phyloP scores from a whole-genome alignment of 2,888 invertebrate genomes.

The Sphaeridia pumilis region DNA sequence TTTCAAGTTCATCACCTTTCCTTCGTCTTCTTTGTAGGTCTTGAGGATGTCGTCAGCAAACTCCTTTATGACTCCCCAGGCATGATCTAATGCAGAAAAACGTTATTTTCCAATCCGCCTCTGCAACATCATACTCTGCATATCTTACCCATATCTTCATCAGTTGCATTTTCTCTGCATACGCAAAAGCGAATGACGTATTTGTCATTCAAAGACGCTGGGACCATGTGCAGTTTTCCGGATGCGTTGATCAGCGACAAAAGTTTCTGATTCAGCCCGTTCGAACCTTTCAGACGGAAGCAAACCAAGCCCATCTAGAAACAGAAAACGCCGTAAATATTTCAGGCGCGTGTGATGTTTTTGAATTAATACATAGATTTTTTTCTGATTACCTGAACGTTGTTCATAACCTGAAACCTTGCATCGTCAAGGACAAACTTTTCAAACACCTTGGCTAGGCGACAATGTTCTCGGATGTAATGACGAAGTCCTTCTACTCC shows the following conservation, averaged over 20 bases:
- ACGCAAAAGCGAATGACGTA: constrained; percentile 71
- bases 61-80: constrained; percentile 51
- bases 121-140: not conserved
- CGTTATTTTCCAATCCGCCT: not conserved
- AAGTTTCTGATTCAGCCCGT: constrained; percentile 61
- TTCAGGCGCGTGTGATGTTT: not conserved
- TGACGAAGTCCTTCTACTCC: constrained; percentile 56
- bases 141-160: constrained; percentile 40
- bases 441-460: constrained; percentile 82
- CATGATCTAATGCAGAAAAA: constrained; percentile 43
- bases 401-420: constrained; percentile 82
- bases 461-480: constrained; percentile 83
- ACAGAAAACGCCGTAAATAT: constrained; percentile 1
- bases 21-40: constrained; percentile 7
- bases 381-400: constrained; percentile 47
- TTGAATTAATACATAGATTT: not conserved
- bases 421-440: constrained; percentile 63
- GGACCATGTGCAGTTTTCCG: constrained; percentile 76
- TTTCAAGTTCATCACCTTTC: constrained; percentile 19
- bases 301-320: constrained; percentile 58
- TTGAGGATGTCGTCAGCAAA: constrained; percentile 48
- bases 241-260: constrained; percentile 69
- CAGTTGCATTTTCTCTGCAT: constrained; percentile 61
- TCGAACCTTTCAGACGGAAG: constrained; percentile 58
- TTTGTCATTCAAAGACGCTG: constrained; percentile 60